These are phyloP conservation scores for Caenorhabditis becei DNA, from an alignment of 2,888 invertebrate genomes.

Conservation along the genomic window DNA sequence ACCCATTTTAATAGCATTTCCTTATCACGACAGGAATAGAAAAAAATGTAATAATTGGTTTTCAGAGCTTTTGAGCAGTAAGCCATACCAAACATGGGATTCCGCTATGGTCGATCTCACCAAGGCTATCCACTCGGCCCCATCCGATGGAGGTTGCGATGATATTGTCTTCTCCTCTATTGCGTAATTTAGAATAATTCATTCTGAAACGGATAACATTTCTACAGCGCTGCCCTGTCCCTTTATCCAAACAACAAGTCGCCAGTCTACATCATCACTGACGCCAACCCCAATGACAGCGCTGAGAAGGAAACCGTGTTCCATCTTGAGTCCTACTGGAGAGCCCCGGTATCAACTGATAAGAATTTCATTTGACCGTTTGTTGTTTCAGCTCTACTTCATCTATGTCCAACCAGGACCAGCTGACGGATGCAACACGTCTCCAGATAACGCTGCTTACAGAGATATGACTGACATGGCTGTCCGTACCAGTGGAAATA, in stretches of 20 bases:
- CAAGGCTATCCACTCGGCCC: slow-evolving; percentile 49
- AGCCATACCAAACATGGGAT: slow-evolving; percentile 53
- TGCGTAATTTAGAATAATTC: slow-evolving; percentile 38
- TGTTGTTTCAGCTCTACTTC: slow-evolving; percentile 68
- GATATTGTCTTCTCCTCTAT: slow-evolving; percentile 66
- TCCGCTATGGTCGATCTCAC: slow-evolving; percentile 52
- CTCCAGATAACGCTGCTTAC: slow-evolving; percentile 64
- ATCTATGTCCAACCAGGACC: slow-evolving; percentile 65
- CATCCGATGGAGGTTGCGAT: slow-evolving; percentile 62
- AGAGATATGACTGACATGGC: slow-evolving; percentile 64
- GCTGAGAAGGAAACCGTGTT: slow-evolving; percentile 66
- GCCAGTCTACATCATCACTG: slow-evolving; percentile 75
- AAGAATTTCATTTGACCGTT: background rate
- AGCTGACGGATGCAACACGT: slow-evolving; percentile 55
- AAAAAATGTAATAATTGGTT: slow-evolving; percentile 4
- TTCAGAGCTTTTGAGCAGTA: slow-evolving; percentile 56
- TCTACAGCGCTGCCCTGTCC: slow-evolving; percentile 63
- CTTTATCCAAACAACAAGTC: slow-evolving; percentile 67
- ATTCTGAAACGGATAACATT: background rate
- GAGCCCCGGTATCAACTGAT: slow-evolving; percentile 62
- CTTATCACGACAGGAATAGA: slow-evolving; percentile 18
- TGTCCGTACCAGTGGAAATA: slow-evolving; percentile 57
- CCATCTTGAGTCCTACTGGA: slow-evolving; percentile 70
- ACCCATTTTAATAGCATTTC: slow-evolving; percentile 29
- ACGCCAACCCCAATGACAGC: slow-evolving; percentile 72